Percentiles rank a stretch among this genome's conserved stretches.
phyloP scores from a whole-genome alignment of 2,113 vertebrate species.

The Esox niger region DNA sequence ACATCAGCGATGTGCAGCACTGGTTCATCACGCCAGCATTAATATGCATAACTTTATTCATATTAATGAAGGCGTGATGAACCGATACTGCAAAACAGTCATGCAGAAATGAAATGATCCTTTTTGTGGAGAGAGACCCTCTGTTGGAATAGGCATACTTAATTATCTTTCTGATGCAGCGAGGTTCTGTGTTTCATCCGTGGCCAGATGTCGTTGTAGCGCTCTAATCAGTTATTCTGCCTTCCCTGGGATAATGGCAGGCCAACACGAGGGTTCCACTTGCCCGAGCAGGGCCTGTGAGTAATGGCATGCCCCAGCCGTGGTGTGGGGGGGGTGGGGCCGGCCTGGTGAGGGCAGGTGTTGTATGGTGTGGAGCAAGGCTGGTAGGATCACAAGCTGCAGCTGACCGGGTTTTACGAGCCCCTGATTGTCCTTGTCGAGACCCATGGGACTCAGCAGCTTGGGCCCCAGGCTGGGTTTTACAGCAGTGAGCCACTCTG shows the following conservation, averaged over 20 bases:
- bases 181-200: not conserved
- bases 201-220: constrained; percentile 19
- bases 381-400: constrained; percentile 51
- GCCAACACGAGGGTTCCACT: constrained; percentile 17
- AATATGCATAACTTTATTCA: constrained; percentile 30
- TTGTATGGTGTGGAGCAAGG: constrained; percentile 14
- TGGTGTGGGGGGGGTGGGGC: constrained; percentile 9
- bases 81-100: constrained; percentile 22
- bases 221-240: constrained; percentile 20
- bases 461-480: not conserved
- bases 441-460: constrained; percentile 6
- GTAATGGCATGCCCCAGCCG: constrained; percentile 41
- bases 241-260: not conserved
- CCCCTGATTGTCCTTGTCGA: constrained; percentile 37
- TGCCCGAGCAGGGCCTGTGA: constrained; percentile 27
- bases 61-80: constrained; percentile 25
- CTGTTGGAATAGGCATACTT: constrained; percentile 13
- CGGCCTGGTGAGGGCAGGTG: constrained; percentile 40
- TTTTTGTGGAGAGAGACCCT: constrained; percentile 5
- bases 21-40: not conserved
- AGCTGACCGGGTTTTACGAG: constrained; percentile 55
- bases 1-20: constrained; percentile 17
- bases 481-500: not conserved
- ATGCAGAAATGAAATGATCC: constrained; percentile 3
- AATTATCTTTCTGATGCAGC: not conserved